Evolutionary conservation across 2,888 invertebrate species (phyloP).

Genomic region (Unio delphinus): DNA sequence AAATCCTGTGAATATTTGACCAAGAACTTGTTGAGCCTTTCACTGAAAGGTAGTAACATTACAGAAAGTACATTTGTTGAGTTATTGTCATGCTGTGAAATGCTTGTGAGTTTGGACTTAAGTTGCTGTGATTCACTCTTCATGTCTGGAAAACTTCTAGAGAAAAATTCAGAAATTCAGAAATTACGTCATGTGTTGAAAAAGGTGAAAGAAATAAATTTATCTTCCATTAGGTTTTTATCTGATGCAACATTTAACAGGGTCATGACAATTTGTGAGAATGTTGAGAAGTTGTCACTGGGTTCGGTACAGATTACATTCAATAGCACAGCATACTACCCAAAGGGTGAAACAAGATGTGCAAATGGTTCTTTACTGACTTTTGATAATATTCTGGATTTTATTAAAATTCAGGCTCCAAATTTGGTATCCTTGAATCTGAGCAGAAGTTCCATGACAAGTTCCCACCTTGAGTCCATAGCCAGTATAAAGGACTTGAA

Average conservation of each 20-base stretch:
- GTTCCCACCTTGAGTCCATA: conserved; percentile 76
- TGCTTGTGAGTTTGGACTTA: conserved; percentile 77
- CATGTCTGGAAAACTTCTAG: conserved; percentile 82
- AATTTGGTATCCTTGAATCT: conserved; percentile 78
- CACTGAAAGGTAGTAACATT: conserved; percentile 63
- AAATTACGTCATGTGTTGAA: conserved; percentile 36
- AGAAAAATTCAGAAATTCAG: conserved; percentile 75
- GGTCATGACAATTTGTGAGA: conserved; percentile 77
- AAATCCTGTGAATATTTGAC: conserved; percentile 55
- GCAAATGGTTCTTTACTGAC: conserved; percentile 81
- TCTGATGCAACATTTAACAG: conserved; percentile 83
- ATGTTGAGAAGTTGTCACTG: conserved; percentile 78
- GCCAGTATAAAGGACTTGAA: conserved; percentile 75
- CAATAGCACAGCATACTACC: conserved; percentile 78
- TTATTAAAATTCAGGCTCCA: conserved; percentile 75
- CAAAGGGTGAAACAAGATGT: conserved; percentile 26
- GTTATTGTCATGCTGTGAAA: conserved; percentile 64
- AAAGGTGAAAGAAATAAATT: conserved; percentile 76
- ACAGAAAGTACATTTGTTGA: conserved; percentile 61
- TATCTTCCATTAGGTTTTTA: conserved; percentile 81
- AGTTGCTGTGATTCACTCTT: conserved; percentile 81
- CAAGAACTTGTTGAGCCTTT: conserved; percentile 52
- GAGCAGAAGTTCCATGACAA: conserved; percentile 80
- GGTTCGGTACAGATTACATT: conserved; percentile 82
- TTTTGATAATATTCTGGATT: conserved; percentile 79